Conservation (phyloP, 2,888 invertebrate genomes). For the Steinernema carpocapsae region DNA sequence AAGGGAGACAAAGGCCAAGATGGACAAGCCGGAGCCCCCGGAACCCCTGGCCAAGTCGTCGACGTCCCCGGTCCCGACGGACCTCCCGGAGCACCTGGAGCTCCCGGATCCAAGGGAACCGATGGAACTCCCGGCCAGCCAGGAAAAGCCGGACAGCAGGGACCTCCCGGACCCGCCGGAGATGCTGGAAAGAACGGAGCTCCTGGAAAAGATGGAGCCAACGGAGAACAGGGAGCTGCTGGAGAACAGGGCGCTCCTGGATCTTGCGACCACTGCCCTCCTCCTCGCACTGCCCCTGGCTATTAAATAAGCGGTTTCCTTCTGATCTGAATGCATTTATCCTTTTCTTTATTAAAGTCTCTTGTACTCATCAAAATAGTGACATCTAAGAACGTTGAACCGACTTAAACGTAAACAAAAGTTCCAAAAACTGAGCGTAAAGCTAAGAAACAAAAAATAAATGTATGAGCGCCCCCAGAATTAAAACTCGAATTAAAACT, state of each 20-base stretch:
- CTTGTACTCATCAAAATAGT: too few relatives aligned
- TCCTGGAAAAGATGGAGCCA: conserved; percentile 27
- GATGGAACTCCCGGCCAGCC: conserved; percentile 29
- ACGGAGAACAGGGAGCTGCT: conserved; percentile 38
- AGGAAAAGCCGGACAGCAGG: conserved; percentile 1
- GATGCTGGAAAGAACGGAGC: conserved; percentile 6
- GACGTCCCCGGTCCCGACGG: conserved; percentile 47
- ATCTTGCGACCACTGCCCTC: conserved; percentile 62
- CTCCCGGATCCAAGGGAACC: conserved; percentile 43
- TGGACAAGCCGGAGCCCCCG: conserved; percentile 37
- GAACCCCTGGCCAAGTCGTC: conserved; percentile 42
- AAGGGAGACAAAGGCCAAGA: not conserved
- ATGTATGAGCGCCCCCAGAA: too few relatives aligned
- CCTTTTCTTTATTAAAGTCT: too few relatives aligned
- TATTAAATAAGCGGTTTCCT: too few relatives aligned
- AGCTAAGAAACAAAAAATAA: too few relatives aligned
- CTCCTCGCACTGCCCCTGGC: conserved; percentile 63
- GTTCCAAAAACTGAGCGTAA: too few relatives aligned
- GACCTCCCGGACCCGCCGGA: conserved; percentile 32
- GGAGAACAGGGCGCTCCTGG: conserved; percentile 43
- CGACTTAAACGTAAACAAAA: too few relatives aligned
- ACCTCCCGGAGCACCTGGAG: conserved; percentile 52
- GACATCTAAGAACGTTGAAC: too few relatives aligned
- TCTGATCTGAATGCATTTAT: too few relatives aligned
- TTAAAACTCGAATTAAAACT: too few relatives aligned